phyloP scores from a whole-genome alignment of 2,797 vertebrate genomes.

The Myiothlypis chrysogaster region DNA sequence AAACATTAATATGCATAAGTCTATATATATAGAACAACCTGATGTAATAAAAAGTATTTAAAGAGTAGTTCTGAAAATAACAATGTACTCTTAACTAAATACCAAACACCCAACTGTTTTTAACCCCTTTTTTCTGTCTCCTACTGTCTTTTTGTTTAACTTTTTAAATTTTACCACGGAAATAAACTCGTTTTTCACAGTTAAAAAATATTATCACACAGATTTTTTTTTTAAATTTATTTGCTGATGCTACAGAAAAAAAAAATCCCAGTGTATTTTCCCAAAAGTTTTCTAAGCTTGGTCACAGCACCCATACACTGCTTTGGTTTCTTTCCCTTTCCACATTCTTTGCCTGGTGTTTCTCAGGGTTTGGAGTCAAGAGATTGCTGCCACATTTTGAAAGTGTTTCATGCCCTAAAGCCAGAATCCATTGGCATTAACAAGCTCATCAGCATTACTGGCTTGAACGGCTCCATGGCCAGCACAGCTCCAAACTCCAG shows the following conservation, averaged over 20 bases:
- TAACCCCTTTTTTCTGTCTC: not conserved
- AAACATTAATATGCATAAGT: not conserved
- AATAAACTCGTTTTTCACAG: not conserved
- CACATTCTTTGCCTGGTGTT: not conserved
- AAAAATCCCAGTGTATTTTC: not conserved
- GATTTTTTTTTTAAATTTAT: not conserved
- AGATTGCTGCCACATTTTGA: not conserved
- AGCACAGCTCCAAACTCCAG: not conserved
- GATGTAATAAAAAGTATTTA: not conserved
- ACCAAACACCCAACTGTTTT: not conserved
- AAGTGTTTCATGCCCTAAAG: not conserved
- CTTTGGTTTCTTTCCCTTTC: not conserved
- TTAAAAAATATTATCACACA: not conserved
- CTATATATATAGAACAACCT: not conserved
- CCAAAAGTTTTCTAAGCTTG: not conserved
- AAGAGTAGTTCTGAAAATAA: not conserved
- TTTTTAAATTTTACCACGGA: not conserved
- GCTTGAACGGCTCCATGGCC: not conserved
- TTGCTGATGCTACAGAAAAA: not conserved
- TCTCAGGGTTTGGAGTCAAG: not conserved
- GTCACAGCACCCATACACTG: not conserved
- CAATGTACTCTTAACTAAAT: not conserved
- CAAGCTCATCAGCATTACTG: not conserved
- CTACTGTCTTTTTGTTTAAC: not conserved
- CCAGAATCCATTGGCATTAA: not conserved